Base-by-base conservation (phyloP, 2,113 vertebrate species). In the Forbesichthys papilliferus region DNA sequence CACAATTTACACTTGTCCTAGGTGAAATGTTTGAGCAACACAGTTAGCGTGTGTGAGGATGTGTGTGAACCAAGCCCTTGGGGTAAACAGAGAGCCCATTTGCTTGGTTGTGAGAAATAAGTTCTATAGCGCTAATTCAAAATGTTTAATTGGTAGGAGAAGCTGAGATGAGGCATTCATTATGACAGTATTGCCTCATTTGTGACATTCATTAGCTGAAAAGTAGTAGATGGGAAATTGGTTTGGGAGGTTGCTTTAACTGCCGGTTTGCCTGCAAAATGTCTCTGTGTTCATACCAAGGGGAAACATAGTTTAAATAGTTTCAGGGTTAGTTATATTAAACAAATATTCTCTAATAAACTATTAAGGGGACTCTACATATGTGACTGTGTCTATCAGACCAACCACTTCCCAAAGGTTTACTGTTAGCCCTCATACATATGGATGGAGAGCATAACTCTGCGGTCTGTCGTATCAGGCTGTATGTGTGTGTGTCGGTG, bases 1-100 rank as follows among this genome's bases (percentile, higher is more conserved):
- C 14, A 66, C 68, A 85, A 90, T 90, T 90, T 88, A 74, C 89
- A 88, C 84, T 86, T 65, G 58, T 82, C 78, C 81, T 71, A 51
- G 48, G 64, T 14, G 11, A 69, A 78, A 76, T 6, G 78, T 72
- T 78, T 77, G 73, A 86, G 81, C 68, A 71, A 75, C 73, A 69
- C 48, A 6, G 1, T 66, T 67, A 18, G 73, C 58, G 58, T 72
- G 76, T 77, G 75, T 64, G 67, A 58, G 68, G 63, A 5, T 13
- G 52, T 58, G 79, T 78, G 70, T 75, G 79, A 80, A 68, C 57
- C 64, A 58, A 80, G 64, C 67, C 74, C 61, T 54, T 0, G 9
- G 74, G 79, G 73, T 46, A 48, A 61, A 61, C 46, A 42, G 14
- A 11, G 14, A 20, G 42, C 47, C 46, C 14, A 5, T 16, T 47